phyloP scores from a whole-genome alignment of 1,140 invertebrate genomes.

The Anastatus disparis region DNA sequence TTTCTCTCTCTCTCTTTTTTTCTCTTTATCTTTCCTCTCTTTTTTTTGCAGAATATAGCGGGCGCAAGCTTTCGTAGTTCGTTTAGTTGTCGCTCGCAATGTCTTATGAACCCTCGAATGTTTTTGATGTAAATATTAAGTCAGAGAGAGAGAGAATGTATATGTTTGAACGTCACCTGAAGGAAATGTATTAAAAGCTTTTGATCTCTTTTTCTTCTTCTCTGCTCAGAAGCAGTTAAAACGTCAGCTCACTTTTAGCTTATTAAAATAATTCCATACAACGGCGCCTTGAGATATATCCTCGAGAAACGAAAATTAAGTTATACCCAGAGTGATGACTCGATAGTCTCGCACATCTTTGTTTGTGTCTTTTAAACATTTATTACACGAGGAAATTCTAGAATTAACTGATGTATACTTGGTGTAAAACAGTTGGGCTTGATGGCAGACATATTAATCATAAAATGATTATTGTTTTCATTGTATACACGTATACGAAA shows the following conservation, averaged over 20 bases:
- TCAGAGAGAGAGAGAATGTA: too few species aligned
- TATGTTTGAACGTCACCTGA: constrained; percentile 53
- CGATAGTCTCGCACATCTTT: constrained; percentile 17
- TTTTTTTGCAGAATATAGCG: too few species aligned
- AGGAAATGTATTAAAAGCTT: constrained; percentile 32
- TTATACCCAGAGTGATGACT: too few species aligned
- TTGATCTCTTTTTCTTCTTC: constrained; percentile 60
- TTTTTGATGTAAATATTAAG: constrained; percentile 56
- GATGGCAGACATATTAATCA: background rate
- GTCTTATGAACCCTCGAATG: constrained; percentile 28
- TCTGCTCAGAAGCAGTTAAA: constrained; percentile 48
- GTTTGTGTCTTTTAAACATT: constrained; percentile 8
- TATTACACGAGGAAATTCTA: too few species aligned
- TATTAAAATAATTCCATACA: constrained; percentile 56
- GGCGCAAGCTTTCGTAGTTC: too few species aligned
- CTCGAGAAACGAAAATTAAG: too few species aligned
- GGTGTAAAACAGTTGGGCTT: background rate
- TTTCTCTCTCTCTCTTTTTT: constrained; percentile 19
- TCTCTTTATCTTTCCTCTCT: background rate
- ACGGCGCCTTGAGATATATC: too few species aligned
- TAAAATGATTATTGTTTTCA: background rate
- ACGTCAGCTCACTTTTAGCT: constrained; percentile 52
- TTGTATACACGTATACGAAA: too few species aligned
- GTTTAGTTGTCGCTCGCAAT: too few species aligned
- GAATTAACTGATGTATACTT: background rate